Evolutionary conservation across 2,888 invertebrate species (phyloP), one percentile per base, ranked within the genome.

Genomic region (Sminthurides aquaticus): DNA sequence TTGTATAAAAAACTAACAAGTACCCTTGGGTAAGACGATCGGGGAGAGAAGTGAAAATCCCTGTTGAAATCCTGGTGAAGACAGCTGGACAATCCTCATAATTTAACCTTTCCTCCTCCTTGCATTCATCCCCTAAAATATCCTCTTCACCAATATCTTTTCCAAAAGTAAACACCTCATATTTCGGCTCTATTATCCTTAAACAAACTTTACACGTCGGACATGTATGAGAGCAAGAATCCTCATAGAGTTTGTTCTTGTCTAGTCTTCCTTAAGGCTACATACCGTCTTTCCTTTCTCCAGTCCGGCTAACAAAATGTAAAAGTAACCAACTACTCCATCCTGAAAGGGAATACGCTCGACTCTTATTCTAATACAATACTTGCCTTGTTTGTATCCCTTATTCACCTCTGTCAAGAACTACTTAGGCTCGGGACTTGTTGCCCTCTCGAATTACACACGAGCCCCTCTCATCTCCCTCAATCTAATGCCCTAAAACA

Each of bases 1-100:
- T n/a, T 5, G 43, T 15, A 34, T 34, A 34, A 34, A 34, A 34
- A 34, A 34, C 43, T 11, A 5, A 34, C 43, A 34, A 34, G 43
- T 34, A 34, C 43, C 43, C 43, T 34, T 34, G 43, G 43, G 43
- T 34, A 34, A 34, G 8, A 34, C 15, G 43, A 34, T 34, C 43
- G 15, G 5, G 43, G 15, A 34, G 43, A 34, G 43, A 34, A 34
- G 43, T 34, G 43, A 34, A 34, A 34, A 34, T 5, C 43, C 43
- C 15, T 34, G 43, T 34, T 34, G 43, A 34, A 34, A 15, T 15
- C 5, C 43, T 34, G 43, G 67, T 25, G 26, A 25, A 57, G 57
- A 57, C 57, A 25, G 26, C 61, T 43, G 15, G 25, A 60, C 52
- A 52, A n/a, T 52, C 5, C 52, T 52, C 52, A 52, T 52, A 52